phyloP scores from a whole-genome alignment of 2,888 invertebrate species.

The Amblyjoppa fuscipennis region DNA sequence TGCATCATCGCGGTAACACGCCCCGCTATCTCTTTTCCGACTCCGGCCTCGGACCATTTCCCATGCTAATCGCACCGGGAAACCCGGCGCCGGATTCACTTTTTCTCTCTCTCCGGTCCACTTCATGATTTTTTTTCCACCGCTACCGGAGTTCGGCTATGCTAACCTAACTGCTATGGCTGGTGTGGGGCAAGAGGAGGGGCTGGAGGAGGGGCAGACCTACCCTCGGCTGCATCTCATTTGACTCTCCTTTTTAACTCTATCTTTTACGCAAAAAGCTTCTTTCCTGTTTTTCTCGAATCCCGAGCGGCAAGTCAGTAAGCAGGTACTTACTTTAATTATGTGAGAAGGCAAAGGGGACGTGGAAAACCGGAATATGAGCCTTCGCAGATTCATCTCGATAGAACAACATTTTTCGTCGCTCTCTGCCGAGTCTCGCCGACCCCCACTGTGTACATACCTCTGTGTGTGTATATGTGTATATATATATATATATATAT shows the following conservation, averaged over 20 bases:
- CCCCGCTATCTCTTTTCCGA: constrained; percentile 56
- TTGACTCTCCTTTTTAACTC: constrained; percentile 16
- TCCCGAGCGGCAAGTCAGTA: neutral
- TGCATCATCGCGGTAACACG: constrained; percentile 56
- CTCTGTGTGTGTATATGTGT: neutral
- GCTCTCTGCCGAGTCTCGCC: neutral
- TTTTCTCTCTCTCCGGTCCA: constrained; percentile 34
- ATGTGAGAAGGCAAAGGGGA: neutral
- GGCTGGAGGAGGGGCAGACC: neutral
- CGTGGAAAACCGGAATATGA: neutral
- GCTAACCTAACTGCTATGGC: neutral
- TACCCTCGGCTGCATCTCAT: constrained; percentile 39
- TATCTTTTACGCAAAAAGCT: constrained; percentile 29
- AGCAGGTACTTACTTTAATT: constrained; percentile 32
- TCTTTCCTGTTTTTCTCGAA: constrained; percentile 25
- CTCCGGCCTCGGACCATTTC: constrained; percentile 52
- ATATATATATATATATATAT: neutral
- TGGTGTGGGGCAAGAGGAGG: too few relatives aligned
- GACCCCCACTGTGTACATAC: neutral
- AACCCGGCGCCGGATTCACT: constrained; percentile 32
- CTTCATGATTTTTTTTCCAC: constrained; percentile 46
- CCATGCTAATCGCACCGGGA: constrained; percentile 62
- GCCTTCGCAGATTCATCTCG: constrained; percentile 8
- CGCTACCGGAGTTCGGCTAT: neutral
- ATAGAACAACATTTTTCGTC: constrained; percentile 16